phyloP scores from a whole-genome alignment of 2,888 invertebrate species.

The Mycalesis mineus region DNA sequence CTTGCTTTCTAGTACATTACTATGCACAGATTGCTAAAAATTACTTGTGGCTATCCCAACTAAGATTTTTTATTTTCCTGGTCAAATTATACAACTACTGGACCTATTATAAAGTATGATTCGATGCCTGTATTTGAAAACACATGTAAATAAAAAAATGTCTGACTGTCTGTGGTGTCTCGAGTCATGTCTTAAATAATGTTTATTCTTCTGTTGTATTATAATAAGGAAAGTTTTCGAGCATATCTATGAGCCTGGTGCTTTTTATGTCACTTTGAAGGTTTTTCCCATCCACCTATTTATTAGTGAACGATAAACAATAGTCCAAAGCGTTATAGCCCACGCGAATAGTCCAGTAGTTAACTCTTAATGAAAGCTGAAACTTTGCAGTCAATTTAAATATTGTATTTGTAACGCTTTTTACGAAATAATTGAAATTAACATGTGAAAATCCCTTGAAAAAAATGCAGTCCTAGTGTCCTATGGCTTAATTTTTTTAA shows the following conservation, averaged over 20 bases:
- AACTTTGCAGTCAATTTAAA: slow-evolving; percentile 1
- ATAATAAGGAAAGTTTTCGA: slow-evolving; percentile 13
- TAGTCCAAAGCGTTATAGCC: slow-evolving; percentile 4
- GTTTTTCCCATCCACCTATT: not conserved
- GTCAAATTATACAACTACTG: too few species aligned
- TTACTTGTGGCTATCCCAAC: too few species aligned
- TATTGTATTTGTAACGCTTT: not conserved
- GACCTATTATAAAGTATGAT: too few species aligned
- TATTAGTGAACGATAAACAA: not conserved
- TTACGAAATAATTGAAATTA: not conserved
- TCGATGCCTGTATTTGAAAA: too few species aligned
- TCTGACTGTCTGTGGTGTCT: not conserved
- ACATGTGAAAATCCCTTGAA: not conserved
- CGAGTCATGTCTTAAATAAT: not conserved
- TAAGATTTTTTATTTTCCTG: too few species aligned
- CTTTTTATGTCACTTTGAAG: slow-evolving; percentile 6
- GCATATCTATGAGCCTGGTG: slow-evolving; percentile 13
- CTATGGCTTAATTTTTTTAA: not conserved
- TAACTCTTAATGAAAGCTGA: not conserved
- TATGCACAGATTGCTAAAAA: too few species aligned
- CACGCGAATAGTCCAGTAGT: slow-evolving; percentile 7
- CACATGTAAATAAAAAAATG: too few species aligned
- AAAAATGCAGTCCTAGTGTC: not conserved
- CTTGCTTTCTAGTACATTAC: too few species aligned
- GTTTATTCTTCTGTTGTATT: slow-evolving; percentile 17